phyloP scores from a whole-genome alignment of 2,797 vertebrate genomes.

The Crocodylus rhombifer region DNA sequence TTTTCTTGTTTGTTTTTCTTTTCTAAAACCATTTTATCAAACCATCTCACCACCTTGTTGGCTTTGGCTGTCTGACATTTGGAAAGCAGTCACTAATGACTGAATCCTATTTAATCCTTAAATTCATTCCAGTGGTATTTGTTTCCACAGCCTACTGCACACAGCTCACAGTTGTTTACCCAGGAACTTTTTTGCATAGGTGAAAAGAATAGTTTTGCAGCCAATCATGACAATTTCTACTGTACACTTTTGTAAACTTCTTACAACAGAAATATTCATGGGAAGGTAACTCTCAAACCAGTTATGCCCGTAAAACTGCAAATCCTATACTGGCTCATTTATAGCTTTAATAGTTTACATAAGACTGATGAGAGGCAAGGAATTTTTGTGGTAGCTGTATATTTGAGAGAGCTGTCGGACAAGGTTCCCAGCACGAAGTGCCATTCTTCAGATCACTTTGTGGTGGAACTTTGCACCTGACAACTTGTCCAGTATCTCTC shows the following conservation, averaged over 20 bases:
- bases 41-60: neutral
- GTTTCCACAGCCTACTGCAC: neutral
- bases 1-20: neutral
- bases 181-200: neutral
- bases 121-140: neutral
- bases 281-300: neutral
- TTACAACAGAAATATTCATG: neutral
- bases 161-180: neutral
- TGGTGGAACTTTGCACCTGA: no score
- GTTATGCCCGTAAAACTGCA: neutral
- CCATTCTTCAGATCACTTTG: no score
- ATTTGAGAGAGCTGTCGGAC: no score
- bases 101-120: neutral
- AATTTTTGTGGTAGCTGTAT: no score
- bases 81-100: neutral
- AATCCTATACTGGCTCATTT: neutral
- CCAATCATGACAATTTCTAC: neutral
- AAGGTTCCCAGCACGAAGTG: no score
- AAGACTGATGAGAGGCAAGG: neutral
- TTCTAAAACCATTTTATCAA: neutral
- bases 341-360: neutral
- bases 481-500: no score
- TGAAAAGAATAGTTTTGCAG: neutral
- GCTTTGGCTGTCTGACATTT: neutral
- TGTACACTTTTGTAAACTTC: neutral